Conservation (phyloP, 2,797 vertebrate species). For the Centropyge bicolor region DNA sequence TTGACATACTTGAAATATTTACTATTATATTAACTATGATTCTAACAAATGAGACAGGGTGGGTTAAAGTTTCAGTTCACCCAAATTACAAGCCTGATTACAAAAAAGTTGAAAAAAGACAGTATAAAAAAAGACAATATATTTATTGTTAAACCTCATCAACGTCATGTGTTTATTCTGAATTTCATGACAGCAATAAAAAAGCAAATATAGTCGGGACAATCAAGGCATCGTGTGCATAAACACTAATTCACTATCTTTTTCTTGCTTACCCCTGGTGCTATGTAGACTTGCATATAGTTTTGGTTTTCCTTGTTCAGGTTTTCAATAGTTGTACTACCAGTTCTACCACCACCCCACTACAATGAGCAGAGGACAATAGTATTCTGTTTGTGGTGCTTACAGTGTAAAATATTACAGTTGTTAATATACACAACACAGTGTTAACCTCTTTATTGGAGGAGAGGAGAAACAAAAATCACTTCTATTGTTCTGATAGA, state of each 20-base stretch:
- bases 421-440: background rate
- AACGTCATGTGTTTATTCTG: no score
- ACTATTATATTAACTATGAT: background rate
- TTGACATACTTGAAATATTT: background rate
- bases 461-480: no score
- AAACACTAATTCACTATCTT: background rate
- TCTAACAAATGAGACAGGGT: background rate
- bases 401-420: background rate
- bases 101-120: no score
- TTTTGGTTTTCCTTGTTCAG: conserved; percentile 13
- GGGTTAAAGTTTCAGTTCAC: conserved; percentile 16
- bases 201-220: no score
- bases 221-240: no score
- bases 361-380: background rate
- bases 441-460: background rate
- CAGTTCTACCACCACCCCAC: background rate
- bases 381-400: background rate
- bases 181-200: no score
- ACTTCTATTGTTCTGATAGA: background rate
- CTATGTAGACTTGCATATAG: background rate
- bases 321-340: background rate
- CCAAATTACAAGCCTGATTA: background rate
- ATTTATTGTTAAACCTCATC: no score
- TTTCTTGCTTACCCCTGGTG: background rate
- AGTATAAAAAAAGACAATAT: no score